A percentile compares a stretch with the other conserved stretches of the same genome.
These are phyloP conservation scores for Melinaea marsaeus DNA, from an alignment of 2,888 invertebrate genomes.

Conservation along the genomic window DNA sequence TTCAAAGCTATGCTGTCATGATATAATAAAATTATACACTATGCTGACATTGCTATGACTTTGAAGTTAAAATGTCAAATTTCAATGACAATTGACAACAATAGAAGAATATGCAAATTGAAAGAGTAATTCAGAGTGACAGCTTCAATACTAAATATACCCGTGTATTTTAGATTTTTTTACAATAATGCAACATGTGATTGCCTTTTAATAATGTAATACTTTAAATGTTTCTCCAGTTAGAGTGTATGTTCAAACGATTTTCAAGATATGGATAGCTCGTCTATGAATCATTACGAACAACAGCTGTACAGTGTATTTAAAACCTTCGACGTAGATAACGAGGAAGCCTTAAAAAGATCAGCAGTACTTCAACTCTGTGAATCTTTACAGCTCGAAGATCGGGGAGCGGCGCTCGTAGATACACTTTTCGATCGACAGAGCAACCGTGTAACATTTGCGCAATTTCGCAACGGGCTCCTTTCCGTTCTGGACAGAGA, in stretches of 20 bases:
- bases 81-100: constrained; percentile 2
- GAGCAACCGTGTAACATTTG: constrained; percentile 79
- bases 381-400: constrained; percentile 86
- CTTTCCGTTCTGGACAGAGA: constrained; percentile 82
- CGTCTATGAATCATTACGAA: constrained; percentile 85
- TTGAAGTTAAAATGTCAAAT: background rate
- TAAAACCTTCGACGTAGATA: constrained; percentile 85
- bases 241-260: constrained; percentile 9
- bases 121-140: constrained; percentile 4
- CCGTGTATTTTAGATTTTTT: constrained; percentile 26
- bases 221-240: constrained; percentile 16
- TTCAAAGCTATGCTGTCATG: too few species aligned
- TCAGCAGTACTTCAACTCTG: constrained; percentile 83
- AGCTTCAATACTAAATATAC: constrained; percentile 7
- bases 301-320: constrained; percentile 89
- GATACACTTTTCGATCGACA: constrained; percentile 77
- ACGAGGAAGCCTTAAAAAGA: constrained; percentile 82
- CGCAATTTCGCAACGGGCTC: constrained; percentile 86
- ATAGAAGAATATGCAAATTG: constrained; percentile 3
- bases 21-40: background rate
- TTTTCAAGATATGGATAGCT: constrained; percentile 53
- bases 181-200: constrained; percentile 33
- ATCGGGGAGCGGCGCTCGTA: constrained; percentile 81
- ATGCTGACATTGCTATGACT: background rate
- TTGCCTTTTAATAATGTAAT: constrained; percentile 20